Evolutionary conservation across 2,797 vertebrate genomes (phyloP), one percentile per base, ranked within the genome.

Genomic region (Anguilla pacifica): DNA sequence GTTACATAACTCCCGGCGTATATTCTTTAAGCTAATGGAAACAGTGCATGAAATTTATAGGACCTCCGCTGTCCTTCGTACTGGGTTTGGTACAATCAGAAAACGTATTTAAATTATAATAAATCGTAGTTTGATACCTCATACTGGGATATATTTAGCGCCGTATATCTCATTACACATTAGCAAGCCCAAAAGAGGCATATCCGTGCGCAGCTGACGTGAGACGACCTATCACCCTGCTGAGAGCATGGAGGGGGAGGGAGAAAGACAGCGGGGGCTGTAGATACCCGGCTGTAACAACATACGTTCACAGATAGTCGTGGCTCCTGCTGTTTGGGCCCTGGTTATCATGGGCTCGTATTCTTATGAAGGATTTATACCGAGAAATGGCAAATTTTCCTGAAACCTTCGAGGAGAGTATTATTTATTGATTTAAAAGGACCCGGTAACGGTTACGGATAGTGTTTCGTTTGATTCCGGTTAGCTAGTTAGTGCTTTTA

Each of bases 201-300:
- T 81, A 46, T 81, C 77, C 39, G 87, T 53, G 74, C 2, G 53
- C 25, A 84, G 86, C 83, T 90, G 90, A 87, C 87, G 85, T 83
- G 13, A 57, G 64, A 59, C 77, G 86, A 87, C 85, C 88, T 84
- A 64, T 86, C 85, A 82, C 87, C 88, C 51, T 61, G 51, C 53
- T 82, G 85, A 83, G 85, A n/a, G 87, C 25, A 49, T 83, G 74
- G 70, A 25, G 70, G 53, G 85, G 61, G 84, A 74, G 86, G 85
- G 85, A 74, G 9, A 79, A 59, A 43, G 39, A 82, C n/a, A 46
- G 28, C 31, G 85, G 70, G 82, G 83, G 85, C 83, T 88, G 55
- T 59, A 55, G 86, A 86, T 88, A 86, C 91, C 92, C 91, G 92
- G 91, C 89, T 93, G 91, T 90, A 89, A 89, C 89, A 91, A 92